phyloP scores from a whole-genome alignment of 2,888 invertebrate genomes.

The Diploptera punctata region DNA sequence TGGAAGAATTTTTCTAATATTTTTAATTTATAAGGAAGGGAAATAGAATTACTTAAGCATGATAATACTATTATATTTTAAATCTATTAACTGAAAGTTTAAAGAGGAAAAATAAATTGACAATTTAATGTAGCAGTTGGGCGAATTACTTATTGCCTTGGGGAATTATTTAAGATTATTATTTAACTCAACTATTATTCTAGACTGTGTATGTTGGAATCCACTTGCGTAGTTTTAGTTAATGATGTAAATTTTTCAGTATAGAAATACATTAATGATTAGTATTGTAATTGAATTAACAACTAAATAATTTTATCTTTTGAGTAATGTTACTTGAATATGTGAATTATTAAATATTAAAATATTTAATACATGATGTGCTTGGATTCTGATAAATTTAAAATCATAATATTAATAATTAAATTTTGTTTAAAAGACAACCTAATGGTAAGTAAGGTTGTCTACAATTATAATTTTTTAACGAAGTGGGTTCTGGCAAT shows the following conservation, averaged over 20 bases:
- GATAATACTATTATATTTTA: neutral
- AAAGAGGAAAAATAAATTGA: neutral
- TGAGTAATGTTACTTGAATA: too few relatives aligned
- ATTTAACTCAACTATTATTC: neutral
- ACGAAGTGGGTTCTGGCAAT: slow-evolving; percentile 11
- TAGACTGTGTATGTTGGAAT: slow-evolving; percentile 8
- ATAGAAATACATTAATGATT: too few relatives aligned
- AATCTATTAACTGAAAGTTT: neutral
- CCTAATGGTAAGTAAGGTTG: slow-evolving; percentile 6
- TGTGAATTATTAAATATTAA: too few relatives aligned
- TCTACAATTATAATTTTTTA: neutral
- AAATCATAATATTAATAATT: too few relatives aligned
- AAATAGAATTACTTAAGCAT: slow-evolving; percentile 20
- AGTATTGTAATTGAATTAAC: too few relatives aligned
- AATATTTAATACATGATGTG: too few relatives aligned
- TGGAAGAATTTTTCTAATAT: neutral
- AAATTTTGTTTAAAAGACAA: neutral
- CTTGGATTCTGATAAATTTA: too few relatives aligned
- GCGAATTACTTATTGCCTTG: neutral
- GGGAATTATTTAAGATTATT: neutral
- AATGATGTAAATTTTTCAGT: too few relatives aligned
- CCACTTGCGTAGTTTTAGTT: slow-evolving; percentile 1
- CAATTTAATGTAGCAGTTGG: slow-evolving; percentile 5
- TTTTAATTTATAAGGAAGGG: too few relatives aligned
- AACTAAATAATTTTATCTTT: too few relatives aligned